A percentile compares a stretch with the other conserved stretches of the same genome.
Conservation (phyloP, 2,797 vertebrate species). For the Syndactyla subalaris region DNA sequence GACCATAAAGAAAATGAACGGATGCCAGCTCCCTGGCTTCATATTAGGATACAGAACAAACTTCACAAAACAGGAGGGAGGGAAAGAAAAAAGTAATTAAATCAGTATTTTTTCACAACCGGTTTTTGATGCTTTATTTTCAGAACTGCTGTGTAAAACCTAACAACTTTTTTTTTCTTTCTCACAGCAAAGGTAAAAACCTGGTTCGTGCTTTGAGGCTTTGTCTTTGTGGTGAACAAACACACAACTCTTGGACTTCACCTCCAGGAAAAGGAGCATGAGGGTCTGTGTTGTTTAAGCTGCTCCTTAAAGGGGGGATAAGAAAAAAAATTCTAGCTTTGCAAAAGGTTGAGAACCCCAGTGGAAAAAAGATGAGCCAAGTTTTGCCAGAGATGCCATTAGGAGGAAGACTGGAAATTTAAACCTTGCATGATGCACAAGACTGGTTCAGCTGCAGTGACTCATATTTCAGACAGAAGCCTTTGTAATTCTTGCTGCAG, state of each 20-base stretch:
- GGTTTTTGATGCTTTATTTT: not conserved
- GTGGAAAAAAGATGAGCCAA: not conserved
- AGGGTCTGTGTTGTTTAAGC: not conserved
- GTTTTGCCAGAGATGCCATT: not conserved
- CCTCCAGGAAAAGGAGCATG: not conserved
- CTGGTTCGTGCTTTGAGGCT: not conserved
- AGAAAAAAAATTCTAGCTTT: not conserved
- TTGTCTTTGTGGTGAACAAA: not conserved
- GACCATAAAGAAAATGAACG: not conserved
- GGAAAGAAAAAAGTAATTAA: not conserved
- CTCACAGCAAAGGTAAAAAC: not conserved
- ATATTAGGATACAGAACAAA: not conserved
- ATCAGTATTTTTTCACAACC: not conserved
- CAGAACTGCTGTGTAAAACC: not conserved
- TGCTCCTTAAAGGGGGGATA: not conserved
- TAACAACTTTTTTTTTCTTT: not conserved
- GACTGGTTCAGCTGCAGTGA: not conserved
- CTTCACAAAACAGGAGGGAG: fast-evolving
- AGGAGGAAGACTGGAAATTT: not conserved
- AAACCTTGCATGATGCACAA: not conserved
- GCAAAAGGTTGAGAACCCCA: not conserved
- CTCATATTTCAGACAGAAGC: not conserved
- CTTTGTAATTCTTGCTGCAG: not conserved
- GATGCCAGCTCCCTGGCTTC: not conserved
- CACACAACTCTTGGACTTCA: not conserved